Evolutionary conservation across 2,888 invertebrate species (phyloP).

Genomic region (Chloromyia formosa): DNA sequence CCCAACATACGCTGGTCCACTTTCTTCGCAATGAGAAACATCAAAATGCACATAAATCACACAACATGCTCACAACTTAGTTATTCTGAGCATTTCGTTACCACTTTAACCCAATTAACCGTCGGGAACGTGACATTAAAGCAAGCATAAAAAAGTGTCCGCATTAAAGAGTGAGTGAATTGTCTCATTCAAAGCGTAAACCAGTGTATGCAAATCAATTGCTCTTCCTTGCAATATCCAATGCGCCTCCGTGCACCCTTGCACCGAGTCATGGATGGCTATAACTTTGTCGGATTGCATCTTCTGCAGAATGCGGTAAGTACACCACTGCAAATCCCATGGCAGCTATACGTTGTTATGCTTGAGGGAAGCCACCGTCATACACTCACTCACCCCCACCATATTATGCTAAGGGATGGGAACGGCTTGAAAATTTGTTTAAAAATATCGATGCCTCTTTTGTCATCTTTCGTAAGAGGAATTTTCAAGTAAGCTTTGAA

Average conservation of each 20-base stretch:
- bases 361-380: slow-evolving; percentile 18
- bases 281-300: slow-evolving; percentile 28
- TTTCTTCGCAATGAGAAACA: no score
- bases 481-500: no score
- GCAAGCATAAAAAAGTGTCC: slow-evolving; percentile 24
- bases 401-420: not conserved
- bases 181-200: slow-evolving; percentile 22
- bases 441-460: not conserved
- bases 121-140: slow-evolving; percentile 46
- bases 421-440: not conserved
- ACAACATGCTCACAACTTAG: not conserved
- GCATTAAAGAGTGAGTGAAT: slow-evolving; percentile 28
- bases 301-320: slow-evolving; percentile 41
- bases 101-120: slow-evolving; percentile 47
- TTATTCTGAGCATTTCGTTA: slow-evolving; percentile 15
- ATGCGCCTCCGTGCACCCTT: slow-evolving; percentile 6
- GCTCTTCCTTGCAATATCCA: slow-evolving; percentile 19
- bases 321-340: slow-evolving; percentile 17
- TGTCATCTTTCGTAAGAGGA: no score
- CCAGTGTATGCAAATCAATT: slow-evolving; percentile 48
- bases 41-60: slow-evolving; percentile 4
- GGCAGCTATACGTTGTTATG: slow-evolving; percentile 20
- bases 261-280: slow-evolving; percentile 14
- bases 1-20: no score
- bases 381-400: slow-evolving; percentile 22